Base-by-base conservation (phyloP, 2,888 invertebrate species). In the Neoaliturus tenellus region DNA sequence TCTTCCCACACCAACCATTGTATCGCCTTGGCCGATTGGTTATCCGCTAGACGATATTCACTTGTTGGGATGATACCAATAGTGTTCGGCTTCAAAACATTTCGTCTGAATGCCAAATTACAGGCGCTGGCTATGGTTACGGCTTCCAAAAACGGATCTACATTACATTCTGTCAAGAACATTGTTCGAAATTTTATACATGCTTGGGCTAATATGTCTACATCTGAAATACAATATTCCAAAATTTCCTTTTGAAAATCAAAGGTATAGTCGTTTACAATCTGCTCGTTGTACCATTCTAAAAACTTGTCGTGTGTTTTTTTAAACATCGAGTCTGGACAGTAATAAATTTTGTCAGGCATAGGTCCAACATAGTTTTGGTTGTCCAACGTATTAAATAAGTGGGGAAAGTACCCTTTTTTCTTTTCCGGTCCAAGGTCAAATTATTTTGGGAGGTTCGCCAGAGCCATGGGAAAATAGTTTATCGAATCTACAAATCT, bases 401-500 rank as follows among this genome's bases (percentile, higher is more conserved):
- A 73, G 80, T 86, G 87, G 1, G 88, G 88, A 84, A 88, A 88
- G 69, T 86, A 86, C 0, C 88, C 87, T 83, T 89, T 88, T 39
- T 85, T 86, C 0, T 82, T 48, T 10, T 75, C 71, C 0, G 75
- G 85, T 5, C 58, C 84, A 4, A 89, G 83, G 31, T 86, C 88
- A 80, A 89, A 88, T 1, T 88, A 86, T 85, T 88, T 88, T 3
- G 88, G 87, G 10, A 89, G 44, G 33, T 78, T 82, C 0, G 85
- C 35, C 6, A 88, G 81, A 31, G 86, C 81, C 88, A 88, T 88
- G 8, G 87, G 88, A 55, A 89, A 87, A 82, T 88, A 89, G 86
- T 88, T 88, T 2, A 88, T 58, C 75, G 55, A 31, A 20, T 80
- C 80, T 8, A 80, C 31, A 25, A 78, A 78, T 12, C 55, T 48